phyloP scores from a whole-genome alignment of 2,888 invertebrate species.

The Diabrotica balteata region DNA sequence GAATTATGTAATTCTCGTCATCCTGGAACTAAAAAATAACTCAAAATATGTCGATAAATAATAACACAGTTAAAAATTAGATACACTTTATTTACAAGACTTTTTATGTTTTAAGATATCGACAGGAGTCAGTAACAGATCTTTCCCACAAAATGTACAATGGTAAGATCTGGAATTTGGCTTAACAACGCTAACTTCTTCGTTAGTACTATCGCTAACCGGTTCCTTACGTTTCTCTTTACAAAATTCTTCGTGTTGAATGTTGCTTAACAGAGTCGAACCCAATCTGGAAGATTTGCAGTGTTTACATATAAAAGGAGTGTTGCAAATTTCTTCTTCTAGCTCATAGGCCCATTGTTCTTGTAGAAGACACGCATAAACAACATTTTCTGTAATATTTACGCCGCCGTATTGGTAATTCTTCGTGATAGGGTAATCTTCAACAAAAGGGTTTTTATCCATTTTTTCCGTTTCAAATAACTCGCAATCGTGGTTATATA shows the following conservation, averaged over 20 bases:
- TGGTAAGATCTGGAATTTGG: constrained; percentile 71
- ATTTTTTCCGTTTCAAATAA: constrained; percentile 57
- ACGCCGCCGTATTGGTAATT: constrained; percentile 83
- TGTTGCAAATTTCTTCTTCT: constrained; percentile 66
- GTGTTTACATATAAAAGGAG: constrained; percentile 76
- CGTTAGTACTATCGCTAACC: constrained; percentile 46
- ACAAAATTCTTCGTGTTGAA: constrained; percentile 75
- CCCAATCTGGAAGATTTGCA: constrained; percentile 70
- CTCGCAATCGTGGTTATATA: constrained; percentile 64
- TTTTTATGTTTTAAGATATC: constrained; percentile 88
- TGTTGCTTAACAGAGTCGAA: constrained; percentile 68
- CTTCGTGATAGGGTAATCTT: constrained; percentile 66
- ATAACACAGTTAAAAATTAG: not conserved
- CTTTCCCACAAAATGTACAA: constrained; percentile 76
- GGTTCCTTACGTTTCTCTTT: constrained; percentile 39
- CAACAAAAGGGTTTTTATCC: constrained; percentile 72
- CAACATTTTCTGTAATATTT: constrained; percentile 80
- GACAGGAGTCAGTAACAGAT: constrained; percentile 75
- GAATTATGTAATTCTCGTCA: not conserved
- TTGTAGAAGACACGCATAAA: constrained; percentile 76
- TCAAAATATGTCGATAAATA: too few species aligned
- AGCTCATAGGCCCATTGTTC: constrained; percentile 73
- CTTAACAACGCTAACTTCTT: constrained; percentile 53
- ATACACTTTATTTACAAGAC: constrained; percentile 43
- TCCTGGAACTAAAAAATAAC: not conserved